Conservation (phyloP, 2,113 vertebrate genomes). For the Ahaetulla prasina region DNA sequence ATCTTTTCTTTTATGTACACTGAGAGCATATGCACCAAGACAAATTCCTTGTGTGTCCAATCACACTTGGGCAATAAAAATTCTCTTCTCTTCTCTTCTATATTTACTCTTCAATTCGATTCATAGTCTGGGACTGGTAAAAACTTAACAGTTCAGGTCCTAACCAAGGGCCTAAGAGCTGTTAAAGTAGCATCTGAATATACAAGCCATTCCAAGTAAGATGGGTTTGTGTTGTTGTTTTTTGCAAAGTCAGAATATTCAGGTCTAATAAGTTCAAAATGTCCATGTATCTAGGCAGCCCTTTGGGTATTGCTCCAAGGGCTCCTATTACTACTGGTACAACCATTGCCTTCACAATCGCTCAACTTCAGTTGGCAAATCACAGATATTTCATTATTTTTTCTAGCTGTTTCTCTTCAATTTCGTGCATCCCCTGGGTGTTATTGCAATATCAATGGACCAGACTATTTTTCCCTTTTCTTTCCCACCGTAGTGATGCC, state of each 20-base stretch:
- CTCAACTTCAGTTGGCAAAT: neutral
- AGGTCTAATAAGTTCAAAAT: neutral
- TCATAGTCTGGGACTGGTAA: neutral
- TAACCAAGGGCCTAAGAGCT: neutral
- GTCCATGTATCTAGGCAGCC: neutral
- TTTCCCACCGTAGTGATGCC: neutral
- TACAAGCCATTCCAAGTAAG: neutral
- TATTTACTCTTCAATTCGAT: neutral
- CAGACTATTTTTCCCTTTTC: neutral
- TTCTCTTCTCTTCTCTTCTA: too few species aligned
- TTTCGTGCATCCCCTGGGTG: neutral
- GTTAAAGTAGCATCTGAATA: neutral
- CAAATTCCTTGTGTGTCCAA: too few species aligned
- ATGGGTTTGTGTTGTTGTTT: too few species aligned
- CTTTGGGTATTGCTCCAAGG: neutral
- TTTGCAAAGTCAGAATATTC: neutral
- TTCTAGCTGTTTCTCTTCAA: neutral
- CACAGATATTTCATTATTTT: neutral
- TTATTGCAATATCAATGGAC: neutral
- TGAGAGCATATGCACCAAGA: too few species aligned
- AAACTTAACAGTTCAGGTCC: neutral
- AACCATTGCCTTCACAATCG: neutral
- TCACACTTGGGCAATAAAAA: too few species aligned
- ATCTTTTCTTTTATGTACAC: too few species aligned
- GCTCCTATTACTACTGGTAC: neutral